These are phyloP conservation scores for Eupeodes latifasciatus DNA, from an alignment of 2,888 invertebrate species.

Conservation along the genomic window DNA sequence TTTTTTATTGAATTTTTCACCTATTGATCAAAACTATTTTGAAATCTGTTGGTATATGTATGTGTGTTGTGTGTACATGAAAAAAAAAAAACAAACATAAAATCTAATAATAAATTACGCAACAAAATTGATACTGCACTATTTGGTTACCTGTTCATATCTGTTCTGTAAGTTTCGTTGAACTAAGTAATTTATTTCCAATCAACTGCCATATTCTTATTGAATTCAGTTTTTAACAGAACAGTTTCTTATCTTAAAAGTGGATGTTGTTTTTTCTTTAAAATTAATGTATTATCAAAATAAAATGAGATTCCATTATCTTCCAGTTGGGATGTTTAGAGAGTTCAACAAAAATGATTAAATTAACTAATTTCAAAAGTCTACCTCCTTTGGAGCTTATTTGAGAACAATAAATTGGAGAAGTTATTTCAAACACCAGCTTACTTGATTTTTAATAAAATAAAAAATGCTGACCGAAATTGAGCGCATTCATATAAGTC, in stretches of 20 bases:
- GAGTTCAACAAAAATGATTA: too few species aligned
- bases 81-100: background rate
- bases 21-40: constrained; percentile 45
- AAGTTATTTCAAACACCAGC: too few species aligned
- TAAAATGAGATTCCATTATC: too few species aligned
- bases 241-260: background rate
- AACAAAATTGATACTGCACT: background rate
- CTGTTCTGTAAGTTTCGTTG: constrained; percentile 3
- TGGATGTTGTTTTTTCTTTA: too few species aligned
- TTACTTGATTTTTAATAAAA: too few species aligned
- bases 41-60: background rate
- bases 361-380: too few species aligned
- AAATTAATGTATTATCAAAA: too few species aligned
- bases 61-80: background rate
- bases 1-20: constrained; percentile 59
- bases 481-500: too few species aligned
- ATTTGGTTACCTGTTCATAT: background rate
- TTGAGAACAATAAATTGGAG: too few species aligned
- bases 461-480: too few species aligned
- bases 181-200: background rate
- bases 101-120: constrained; percentile 2
- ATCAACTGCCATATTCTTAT: background rate
- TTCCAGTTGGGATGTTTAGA: too few species aligned
- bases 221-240: constrained; percentile 28
- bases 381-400: too few species aligned